Evolutionary conservation across 2,888 invertebrate genomes (phyloP).

Genomic region (Heliconius charithonia): DNA sequence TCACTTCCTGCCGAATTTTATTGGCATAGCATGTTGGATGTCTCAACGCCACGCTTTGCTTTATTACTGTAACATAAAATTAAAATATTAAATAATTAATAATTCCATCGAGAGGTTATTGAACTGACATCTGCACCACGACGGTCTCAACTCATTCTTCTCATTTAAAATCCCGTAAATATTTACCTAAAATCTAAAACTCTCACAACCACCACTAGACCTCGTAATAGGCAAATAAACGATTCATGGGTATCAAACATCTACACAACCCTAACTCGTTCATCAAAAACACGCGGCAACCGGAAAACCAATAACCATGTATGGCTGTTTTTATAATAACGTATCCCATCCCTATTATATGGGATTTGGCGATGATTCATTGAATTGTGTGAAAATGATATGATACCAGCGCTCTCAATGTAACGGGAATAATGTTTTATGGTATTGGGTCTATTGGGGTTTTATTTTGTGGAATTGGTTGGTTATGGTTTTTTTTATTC

Average conservation of each 20-base stretch:
- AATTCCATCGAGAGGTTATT: not conserved
- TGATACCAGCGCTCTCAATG: constrained; percentile 9
- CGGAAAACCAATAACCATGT: constrained; percentile 42
- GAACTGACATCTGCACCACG: not conserved
- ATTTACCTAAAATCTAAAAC: not conserved
- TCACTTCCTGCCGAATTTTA: not conserved
- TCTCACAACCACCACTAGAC: not conserved
- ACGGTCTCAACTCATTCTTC: no score
- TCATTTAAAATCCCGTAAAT: not conserved
- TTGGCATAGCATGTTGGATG: no score
- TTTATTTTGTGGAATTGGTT: constrained; percentile 7
- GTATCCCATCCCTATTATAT: constrained; percentile 37
- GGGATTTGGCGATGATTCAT: constrained; percentile 40
- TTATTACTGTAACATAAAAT: not conserved
- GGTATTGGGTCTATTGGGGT: constrained; percentile 10
- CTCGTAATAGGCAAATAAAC: constrained; percentile 15
- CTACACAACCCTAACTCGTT: constrained; percentile 20
- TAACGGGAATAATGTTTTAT: constrained; percentile 14
- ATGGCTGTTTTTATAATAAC: constrained; percentile 44
- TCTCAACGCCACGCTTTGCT: not conserved
- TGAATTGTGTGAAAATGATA: constrained; percentile 41
- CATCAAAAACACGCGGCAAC: constrained; percentile 36
- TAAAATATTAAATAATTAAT: not conserved
- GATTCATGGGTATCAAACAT: constrained; percentile 25
- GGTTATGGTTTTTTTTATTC: not conserved